These are phyloP conservation scores for Ectropis grisescens DNA, from an alignment of 1,140 invertebrate species.

Conservation along the genomic window DNA sequence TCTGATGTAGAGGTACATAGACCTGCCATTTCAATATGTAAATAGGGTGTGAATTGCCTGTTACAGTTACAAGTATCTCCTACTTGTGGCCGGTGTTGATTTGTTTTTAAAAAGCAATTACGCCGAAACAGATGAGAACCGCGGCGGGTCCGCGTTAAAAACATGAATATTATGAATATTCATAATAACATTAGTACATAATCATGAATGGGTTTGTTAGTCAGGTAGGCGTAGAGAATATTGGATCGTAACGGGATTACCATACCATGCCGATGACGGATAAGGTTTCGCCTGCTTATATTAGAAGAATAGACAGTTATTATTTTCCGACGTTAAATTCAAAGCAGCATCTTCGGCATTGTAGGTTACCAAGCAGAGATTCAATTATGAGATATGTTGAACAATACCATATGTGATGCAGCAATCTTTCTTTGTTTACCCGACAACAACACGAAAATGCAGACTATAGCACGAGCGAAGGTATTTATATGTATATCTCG, in stretches of 20 bases:
- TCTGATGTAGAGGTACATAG: no score
- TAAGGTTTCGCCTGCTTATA: no score
- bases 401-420: slow-evolving; percentile 37
- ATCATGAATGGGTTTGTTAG: slow-evolving; percentile 17
- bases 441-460: slow-evolving; percentile 33
- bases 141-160: background rate
- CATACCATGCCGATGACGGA: background rate
- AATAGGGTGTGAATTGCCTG: no score
- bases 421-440: slow-evolving; percentile 43
- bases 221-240: background rate
- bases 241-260: background rate
- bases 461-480: slow-evolving; percentile 14
- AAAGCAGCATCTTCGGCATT: slow-evolving; percentile 13
- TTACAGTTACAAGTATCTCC: no score
- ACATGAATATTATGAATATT: slow-evolving; percentile 19
- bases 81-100: no score
- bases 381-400: slow-evolving; percentile 50
- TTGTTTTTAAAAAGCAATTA: no score
- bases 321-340: slow-evolving; percentile 4
- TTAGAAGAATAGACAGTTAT: no score
- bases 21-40: no score
- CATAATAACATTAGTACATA: slow-evolving; percentile 16
- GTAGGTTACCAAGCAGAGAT: slow-evolving; percentile 40
- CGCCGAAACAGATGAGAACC: no score
- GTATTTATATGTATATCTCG: no score